phyloP scores from a whole-genome alignment of 2,113 vertebrate genomes.

The Kobus ellipsiprymnus region DNA sequence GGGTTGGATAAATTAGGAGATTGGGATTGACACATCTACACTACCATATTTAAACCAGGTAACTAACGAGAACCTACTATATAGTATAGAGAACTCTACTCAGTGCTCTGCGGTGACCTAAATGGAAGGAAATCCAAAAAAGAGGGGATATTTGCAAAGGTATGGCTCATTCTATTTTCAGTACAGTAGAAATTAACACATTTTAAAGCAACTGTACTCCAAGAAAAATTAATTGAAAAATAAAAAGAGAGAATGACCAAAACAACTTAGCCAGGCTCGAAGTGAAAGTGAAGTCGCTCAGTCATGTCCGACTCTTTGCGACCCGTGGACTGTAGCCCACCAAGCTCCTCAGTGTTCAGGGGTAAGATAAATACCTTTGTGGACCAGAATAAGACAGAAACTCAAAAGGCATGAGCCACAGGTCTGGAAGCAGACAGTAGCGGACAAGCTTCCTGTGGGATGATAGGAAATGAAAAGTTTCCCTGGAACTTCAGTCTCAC shows the following conservation, averaged over 20 bases:
- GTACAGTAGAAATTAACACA: not conserved
- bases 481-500: not conserved
- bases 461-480: not conserved
- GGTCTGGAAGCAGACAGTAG: not conserved
- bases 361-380: not conserved
- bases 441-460: not conserved
- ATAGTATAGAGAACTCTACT: not conserved
- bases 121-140: not conserved
- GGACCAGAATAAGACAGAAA: not conserved
- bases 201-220: not conserved
- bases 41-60: not conserved
- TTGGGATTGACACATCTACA: not conserved
- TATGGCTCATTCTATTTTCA: not conserved
- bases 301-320: no score
- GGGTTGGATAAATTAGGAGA: not conserved
- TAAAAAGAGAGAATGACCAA: not conserved
- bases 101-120: not conserved
- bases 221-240: not conserved
- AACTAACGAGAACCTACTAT: not conserved
- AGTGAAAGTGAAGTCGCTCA: no score
- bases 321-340: no score
- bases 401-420: not conserved
- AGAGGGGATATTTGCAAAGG: not conserved
- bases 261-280: not conserved
- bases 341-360: not conserved